Percentiles rank a stretch among this genome's conserved stretches.
These are phyloP conservation scores for Mirza zaza DNA, from an alignment of 2,113 vertebrate genomes.

Conservation along the genomic window DNA sequence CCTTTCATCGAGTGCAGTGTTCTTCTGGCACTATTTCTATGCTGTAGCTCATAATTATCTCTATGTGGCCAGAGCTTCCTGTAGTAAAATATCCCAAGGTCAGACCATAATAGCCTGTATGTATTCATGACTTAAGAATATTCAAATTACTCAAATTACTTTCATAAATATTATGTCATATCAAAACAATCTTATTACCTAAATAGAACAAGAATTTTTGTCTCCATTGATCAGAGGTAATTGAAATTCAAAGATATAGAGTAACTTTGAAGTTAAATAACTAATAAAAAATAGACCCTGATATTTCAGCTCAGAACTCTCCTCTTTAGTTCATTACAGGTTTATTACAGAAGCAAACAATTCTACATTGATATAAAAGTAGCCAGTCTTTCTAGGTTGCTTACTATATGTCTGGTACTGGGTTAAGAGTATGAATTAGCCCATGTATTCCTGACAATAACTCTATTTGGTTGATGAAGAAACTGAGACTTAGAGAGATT, in stretches of 20 bases:
- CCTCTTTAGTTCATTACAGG: background rate
- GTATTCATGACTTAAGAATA: background rate
- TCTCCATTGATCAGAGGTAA: background rate
- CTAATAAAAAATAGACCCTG: background rate
- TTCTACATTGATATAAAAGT: background rate
- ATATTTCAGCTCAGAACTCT: background rate
- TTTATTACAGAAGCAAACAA: background rate
- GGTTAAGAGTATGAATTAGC: background rate
- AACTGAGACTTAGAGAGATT: background rate
- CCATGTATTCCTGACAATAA: background rate
- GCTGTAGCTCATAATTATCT: background rate
- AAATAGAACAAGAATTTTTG: background rate
- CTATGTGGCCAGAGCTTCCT: background rate
- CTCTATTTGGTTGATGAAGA: background rate
- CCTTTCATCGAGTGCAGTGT: background rate
- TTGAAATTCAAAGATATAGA: background rate
- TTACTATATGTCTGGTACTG: background rate
- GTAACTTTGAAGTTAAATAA: constrained; percentile 1
- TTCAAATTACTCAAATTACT: background rate
- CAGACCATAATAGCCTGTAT: background rate
- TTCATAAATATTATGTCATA: background rate
- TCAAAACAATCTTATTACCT: background rate
- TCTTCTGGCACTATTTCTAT: background rate
- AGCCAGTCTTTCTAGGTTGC: background rate
- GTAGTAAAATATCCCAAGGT: background rate